Evolutionary conservation across 1,140 invertebrate species (phyloP), one percentile per base, ranked within the genome.

Genomic region (Potamilus streckersoni): DNA sequence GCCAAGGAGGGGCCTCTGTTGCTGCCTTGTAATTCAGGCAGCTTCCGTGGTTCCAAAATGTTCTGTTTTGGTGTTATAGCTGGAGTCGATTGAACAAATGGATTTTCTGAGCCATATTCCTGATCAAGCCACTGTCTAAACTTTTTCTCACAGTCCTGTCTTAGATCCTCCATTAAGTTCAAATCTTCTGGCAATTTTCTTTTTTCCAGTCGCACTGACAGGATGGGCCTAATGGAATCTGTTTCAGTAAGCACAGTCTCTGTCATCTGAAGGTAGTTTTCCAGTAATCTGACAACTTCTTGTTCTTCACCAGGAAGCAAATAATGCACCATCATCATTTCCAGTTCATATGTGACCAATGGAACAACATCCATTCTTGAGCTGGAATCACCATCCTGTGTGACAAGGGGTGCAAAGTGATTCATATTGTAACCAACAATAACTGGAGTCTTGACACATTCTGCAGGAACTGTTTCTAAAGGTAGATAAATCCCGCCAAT

Each of bases 401-500:
- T 80, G 8, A 89, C 73, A 20, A 97, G 88, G 2, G 96, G 95
- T 12, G 94, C 95, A 90, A 97, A 97, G 88, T 97, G 96, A 15
- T 94, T 95, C 60, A 94, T 93, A 88, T 96, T 94, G 88, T 95
- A 97, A 17, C 95, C 95, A 56, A 97, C 88, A 55, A 96, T 69
- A 17, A 90, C 74, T 17, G 88, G 89, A 62, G 70, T 82, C 69
- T 86, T 83, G 76, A 84, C 93, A 89, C 95, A 96, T 70, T 93
- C 91, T 16, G 90, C 88, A 0, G 94, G 91, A 19, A 76, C 62
- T 82, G 94, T 92, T 89, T 96, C 95, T 56, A 96, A 87, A 0
- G 96, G 96, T 20, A 97, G 90, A 90, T 97, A 97, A 64, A 97
- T 93, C 23, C 96, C 96, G 14, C 94, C 94, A 82, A 97, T 92